These are phyloP conservation scores for Esox niger DNA, from an alignment of 2,113 vertebrate species.

Conservation along the genomic window DNA sequence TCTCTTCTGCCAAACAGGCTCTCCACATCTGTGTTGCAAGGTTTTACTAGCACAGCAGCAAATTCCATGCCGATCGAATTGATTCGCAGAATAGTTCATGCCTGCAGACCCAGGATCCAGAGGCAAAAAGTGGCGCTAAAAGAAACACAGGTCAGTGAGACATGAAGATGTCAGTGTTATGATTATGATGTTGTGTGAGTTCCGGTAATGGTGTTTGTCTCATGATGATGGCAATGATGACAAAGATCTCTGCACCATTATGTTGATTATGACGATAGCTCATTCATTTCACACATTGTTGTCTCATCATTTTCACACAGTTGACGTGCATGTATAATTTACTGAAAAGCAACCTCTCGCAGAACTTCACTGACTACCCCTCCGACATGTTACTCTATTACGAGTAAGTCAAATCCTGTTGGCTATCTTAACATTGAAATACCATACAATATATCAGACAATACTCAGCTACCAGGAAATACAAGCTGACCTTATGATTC, in stretches of 20 bases:
- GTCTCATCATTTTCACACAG: slow-evolving; percentile 26
- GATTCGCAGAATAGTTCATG: slow-evolving; percentile 32
- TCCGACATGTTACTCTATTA: slow-evolving; percentile 68
- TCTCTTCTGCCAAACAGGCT: slow-evolving; percentile 42
- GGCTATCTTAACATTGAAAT: too few relatives aligned
- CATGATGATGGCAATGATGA: too few relatives aligned
- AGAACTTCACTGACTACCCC: slow-evolving; percentile 57
- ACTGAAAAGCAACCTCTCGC: slow-evolving; percentile 23
- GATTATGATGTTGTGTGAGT: background rate
- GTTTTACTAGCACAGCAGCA: slow-evolving; percentile 55
- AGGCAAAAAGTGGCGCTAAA: slow-evolving; percentile 46
- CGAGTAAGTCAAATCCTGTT: slow-evolving; percentile 39
- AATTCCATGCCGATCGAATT: background rate
- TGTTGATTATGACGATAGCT: background rate
- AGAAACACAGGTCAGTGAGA: slow-evolving; percentile 55
- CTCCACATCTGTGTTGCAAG: slow-evolving; percentile 56
- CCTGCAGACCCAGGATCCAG: slow-evolving; percentile 32
- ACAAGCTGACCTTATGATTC: too few relatives aligned
- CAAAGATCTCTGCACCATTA: too few relatives aligned
- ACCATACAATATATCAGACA: too few relatives aligned
- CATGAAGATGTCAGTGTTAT: background rate
- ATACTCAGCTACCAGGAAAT: too few relatives aligned
- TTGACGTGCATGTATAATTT: slow-evolving; percentile 68
- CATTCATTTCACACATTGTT: background rate
- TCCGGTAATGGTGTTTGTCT: too few relatives aligned